Base-by-base conservation (phyloP, 2,797 vertebrate genomes). In the Neoniphon sammara region DNA sequence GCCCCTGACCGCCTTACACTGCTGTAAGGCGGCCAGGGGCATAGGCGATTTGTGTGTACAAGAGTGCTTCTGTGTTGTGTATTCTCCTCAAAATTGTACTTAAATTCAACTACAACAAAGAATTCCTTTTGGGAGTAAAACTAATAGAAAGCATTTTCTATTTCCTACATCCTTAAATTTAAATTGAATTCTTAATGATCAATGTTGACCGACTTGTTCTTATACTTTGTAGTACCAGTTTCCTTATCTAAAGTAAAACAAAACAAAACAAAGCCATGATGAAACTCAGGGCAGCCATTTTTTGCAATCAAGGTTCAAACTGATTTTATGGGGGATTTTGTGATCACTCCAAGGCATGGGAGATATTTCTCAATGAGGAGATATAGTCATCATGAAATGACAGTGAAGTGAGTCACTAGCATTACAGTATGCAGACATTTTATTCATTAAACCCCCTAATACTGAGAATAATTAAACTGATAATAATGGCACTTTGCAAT, bases 401-500 rank as follows among this genome's bases (percentile, higher is more conserved):
- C 84, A 88, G 47, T 20, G 75, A 91, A 90, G 47, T 20, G 75
- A 91, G 90, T 90, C 76, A 81, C 85, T 72, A 71, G 74, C 85
- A 81, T 88, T 91, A 75, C 71, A 80, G 31, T 62, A 81, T 83
- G 71, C 75, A 85, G 90, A 89, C 88, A 75, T 88, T 91, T 89
- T 89, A 85, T 91, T 93, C 88, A 94, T 92, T 93, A 90, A 85
- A 88, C 61, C 56, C 74, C 81, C 84, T 90, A 89, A 90, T 92
- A 85, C 83, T 87, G 79, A 72, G 83, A 92, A 93, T 93, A 93
- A 92, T 93, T 92, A 92, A 91, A 90, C 79, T 85, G 92, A 93
- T 93, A 91, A 91, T 91, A 89, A 91, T 89, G 90, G 75, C 82
- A 91, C 87, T 91, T 90, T 78, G 74, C 85, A 88, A 92, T 94